A percentile compares a stretch with the other conserved stretches of the same genome.
Conservation (phyloP, 2,113 vertebrate genomes). For the Anguilla japonica region DNA sequence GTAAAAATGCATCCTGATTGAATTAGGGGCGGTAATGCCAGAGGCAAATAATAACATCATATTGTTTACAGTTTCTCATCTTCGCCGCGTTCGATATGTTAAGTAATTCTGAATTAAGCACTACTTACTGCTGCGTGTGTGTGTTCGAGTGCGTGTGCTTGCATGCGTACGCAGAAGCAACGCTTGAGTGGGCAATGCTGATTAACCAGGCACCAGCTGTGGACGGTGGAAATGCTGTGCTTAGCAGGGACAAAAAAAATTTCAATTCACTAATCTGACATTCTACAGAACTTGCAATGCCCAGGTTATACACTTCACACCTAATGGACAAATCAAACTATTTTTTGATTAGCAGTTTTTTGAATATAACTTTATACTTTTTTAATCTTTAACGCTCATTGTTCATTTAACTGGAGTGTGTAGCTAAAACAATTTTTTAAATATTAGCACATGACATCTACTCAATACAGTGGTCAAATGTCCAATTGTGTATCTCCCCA, state of each 20-base stretch:
- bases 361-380: neutral
- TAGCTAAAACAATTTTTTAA: neutral
- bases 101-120: neutral
- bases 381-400: neutral
- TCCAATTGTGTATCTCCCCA: neutral
- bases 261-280: neutral
- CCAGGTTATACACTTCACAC: neutral
- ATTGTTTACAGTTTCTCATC: too few relatives aligned
- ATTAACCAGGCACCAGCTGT: neutral
- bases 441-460: neutral
- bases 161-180: too few relatives aligned
- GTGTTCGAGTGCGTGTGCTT: neutral
- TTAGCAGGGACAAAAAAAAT: neutral
- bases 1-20: too few relatives aligned
- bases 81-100: too few relatives aligned
- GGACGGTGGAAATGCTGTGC: neutral
- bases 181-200: neutral
- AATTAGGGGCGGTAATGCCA: too few relatives aligned
- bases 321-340: neutral
- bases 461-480: neutral
- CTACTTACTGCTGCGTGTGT: neutral
- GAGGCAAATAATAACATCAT: too few relatives aligned
- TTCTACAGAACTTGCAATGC: neutral
- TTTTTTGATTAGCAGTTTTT: neutral
- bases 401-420: neutral